Percentiles rank a stretch among this genome's conserved stretches.
Evolutionary conservation across 2,113 vertebrate species (phyloP).

Genomic region (Aspiorhynchus laticeps): DNA sequence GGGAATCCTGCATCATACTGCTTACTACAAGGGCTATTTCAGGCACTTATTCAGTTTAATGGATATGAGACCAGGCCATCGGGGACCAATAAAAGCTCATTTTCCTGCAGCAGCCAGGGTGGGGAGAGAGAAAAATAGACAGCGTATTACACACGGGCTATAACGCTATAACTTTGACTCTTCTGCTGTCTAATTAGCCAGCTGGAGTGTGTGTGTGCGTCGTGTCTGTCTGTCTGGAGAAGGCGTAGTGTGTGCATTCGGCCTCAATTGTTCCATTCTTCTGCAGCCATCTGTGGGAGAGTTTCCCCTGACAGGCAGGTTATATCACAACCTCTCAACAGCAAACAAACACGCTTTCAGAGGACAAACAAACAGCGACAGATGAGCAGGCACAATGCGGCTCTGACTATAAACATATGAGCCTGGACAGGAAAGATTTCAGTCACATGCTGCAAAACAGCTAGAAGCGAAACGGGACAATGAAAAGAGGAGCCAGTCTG

Average conservation of each 20-base stretch:
- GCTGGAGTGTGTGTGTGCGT: conserved; percentile 61
- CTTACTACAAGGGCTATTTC: conserved; percentile 27
- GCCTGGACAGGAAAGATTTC: conserved; percentile 19
- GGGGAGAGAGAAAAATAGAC: conserved; percentile 61
- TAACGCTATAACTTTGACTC: conserved; percentile 52
- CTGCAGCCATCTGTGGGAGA: conserved; percentile 20
- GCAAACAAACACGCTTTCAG: conserved; percentile 30
- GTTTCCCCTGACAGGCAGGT: conserved; percentile 37
- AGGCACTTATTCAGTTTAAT: conserved; percentile 60
- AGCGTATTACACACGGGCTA: conserved; percentile 68
- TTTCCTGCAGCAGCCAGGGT: conserved; percentile 66
- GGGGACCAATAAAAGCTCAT: conserved; percentile 66
- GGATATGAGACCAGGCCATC: conserved; percentile 64
- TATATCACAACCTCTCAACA: conserved; percentile 31
- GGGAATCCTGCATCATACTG: conserved; percentile 24
- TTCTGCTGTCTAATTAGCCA: conserved; percentile 69
- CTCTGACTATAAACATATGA: conserved; percentile 33
- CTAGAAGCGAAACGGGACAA: not conserved
- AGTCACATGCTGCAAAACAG: conserved; percentile 19
- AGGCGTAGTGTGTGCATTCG: not conserved
- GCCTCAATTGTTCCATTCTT: conserved; percentile 38
- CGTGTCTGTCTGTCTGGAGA: conserved; percentile 21
- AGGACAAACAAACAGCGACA: conserved; percentile 41
- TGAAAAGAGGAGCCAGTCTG: not conserved
- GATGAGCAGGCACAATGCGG: conserved; percentile 39